Evolutionary conservation across 2,888 invertebrate genomes (phyloP).

Genomic region (Iselma pallidipennis): DNA sequence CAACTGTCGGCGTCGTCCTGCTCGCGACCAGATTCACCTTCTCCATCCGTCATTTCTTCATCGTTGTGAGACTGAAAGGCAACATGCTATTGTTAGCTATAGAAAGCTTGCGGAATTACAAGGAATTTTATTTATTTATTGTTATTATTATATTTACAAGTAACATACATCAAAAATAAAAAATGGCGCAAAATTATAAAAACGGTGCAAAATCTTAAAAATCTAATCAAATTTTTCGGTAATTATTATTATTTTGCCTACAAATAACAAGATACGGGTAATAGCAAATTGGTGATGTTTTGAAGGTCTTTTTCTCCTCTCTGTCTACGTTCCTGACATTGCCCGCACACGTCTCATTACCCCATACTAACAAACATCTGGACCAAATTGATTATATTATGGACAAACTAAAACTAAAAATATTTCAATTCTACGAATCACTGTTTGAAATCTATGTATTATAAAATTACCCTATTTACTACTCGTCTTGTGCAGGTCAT

Average conservation of each 20-base stretch:
- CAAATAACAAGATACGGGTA: not conserved
- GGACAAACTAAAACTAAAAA: conserved; percentile 1
- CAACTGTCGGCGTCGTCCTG: conserved; percentile 60
- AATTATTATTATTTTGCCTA: too few species aligned
- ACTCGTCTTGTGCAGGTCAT: too few species aligned
- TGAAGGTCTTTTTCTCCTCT: not conserved
- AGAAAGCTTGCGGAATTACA: too few species aligned
- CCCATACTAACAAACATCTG: conserved; percentile 3
- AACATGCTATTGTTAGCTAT: too few species aligned
- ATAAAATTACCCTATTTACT: too few species aligned
- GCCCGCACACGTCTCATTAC: not conserved
- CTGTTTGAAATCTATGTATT: not conserved
- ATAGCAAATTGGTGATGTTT: not conserved
- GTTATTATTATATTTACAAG: too few species aligned
- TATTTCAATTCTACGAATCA: not conserved
- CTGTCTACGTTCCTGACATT: not conserved
- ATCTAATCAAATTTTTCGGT: too few species aligned
- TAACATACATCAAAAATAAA: too few species aligned
- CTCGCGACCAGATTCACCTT: conserved; percentile 57
- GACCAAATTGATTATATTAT: conserved; percentile 3
- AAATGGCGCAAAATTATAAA: too few species aligned
- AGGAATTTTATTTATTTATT: too few species aligned
- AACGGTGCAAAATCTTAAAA: too few species aligned
- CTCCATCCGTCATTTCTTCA: conserved; percentile 60
- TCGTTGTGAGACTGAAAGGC: conserved; percentile 62